Conservation (phyloP, 1,140 invertebrate genomes). For the Scaptodrosophila lebanonensis region DNA sequence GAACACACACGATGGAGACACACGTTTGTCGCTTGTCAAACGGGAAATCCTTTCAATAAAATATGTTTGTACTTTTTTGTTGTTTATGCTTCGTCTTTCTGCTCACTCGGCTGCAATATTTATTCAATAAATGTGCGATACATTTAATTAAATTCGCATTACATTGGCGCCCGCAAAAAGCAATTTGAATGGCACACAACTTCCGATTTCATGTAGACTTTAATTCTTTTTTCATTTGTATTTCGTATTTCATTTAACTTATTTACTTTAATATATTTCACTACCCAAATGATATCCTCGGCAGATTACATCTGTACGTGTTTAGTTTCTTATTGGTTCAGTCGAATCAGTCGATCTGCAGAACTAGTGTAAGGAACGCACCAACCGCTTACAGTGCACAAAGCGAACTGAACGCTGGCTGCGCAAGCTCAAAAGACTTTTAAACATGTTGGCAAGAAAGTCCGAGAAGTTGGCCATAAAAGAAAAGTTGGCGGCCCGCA, state of each 20-base stretch:
- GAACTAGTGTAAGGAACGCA: conserved; percentile 62
- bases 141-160: conserved; percentile 37
- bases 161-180: conserved; percentile 17
- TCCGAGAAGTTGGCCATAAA: conserved; percentile 64
- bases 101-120: neutral
- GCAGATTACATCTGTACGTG: too few species aligned
- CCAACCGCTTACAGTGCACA: conserved; percentile 67
- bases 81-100: neutral
- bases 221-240: conserved; percentile 2
- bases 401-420: conserved; percentile 60
- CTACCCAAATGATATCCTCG: too few species aligned
- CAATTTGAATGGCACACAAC: neutral
- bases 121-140: conserved; percentile 13
- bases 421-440: conserved; percentile 71
- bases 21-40: too few species aligned
- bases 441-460: conserved; percentile 73
- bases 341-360: conserved; percentile 7
- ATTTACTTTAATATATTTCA: conserved; percentile 15
- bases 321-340: neutral
- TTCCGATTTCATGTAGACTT: too few species aligned
- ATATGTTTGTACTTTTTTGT: conserved; percentile 19
- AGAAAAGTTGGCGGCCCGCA: conserved; percentile 58
- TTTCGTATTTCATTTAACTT: conserved; percentile 1
- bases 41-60: conserved; percentile 25
- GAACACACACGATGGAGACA: too few species aligned